phyloP scores from a whole-genome alignment of 1,140 invertebrate genomes.

The Forficula auricularia region DNA sequence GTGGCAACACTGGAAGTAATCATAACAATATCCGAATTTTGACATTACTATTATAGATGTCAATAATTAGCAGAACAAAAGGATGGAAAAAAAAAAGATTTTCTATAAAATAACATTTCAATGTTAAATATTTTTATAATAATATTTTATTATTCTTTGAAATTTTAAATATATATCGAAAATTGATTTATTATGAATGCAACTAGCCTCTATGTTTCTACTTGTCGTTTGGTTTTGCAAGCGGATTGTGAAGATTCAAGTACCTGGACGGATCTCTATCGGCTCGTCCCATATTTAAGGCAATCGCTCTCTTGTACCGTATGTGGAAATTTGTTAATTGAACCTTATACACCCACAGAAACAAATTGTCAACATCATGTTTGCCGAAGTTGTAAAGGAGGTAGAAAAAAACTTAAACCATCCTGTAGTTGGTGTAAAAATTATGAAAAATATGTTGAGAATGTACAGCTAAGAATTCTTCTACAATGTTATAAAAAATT shows the following conservation, averaged over 20 bases:
- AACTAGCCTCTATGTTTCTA: constrained; percentile 65
- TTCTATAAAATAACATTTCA: too few relatives aligned
- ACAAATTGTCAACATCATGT: constrained; percentile 78
- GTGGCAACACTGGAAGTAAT: too few relatives aligned
- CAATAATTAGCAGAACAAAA: too few relatives aligned
- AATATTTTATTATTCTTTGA: too few relatives aligned
- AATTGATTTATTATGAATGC: constrained; percentile 71
- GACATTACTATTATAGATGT: too few relatives aligned
- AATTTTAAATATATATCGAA: too few relatives aligned
- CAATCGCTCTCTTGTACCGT: constrained; percentile 77
- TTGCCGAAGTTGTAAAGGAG: constrained; percentile 61
- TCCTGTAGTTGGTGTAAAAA: constrained; percentile 71
- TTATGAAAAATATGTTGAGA: constrained; percentile 64
- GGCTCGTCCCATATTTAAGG: constrained; percentile 62
- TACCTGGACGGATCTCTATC: constrained; percentile 62
- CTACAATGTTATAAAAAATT: constrained; percentile 76
- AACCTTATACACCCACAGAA: constrained; percentile 62
- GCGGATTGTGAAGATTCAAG: constrained; percentile 45
- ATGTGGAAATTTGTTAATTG: constrained; percentile 62
- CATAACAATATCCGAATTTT: too few relatives aligned
- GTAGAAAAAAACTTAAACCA: constrained; percentile 66
- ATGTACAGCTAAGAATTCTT: constrained; percentile 59
- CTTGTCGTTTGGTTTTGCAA: constrained; percentile 59
- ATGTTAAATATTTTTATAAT: too few relatives aligned
- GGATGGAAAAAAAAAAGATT: too few relatives aligned